phyloP scores from a whole-genome alignment of 2,797 vertebrate genomes.

The Tachyglossus aculeatus region DNA sequence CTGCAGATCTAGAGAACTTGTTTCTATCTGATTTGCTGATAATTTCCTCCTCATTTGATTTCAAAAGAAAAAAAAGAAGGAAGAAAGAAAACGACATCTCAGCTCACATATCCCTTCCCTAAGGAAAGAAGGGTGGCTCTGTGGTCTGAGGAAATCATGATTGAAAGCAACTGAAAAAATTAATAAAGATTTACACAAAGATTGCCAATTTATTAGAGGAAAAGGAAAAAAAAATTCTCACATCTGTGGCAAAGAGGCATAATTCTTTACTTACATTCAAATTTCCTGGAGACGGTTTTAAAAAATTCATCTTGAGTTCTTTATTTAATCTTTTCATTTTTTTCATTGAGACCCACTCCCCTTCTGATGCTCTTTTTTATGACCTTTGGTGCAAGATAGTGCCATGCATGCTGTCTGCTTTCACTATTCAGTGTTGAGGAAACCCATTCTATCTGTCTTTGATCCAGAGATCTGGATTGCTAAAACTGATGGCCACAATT shows the following conservation, averaged over 20 bases:
- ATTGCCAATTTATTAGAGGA: constrained; percentile 30
- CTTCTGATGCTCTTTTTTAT: constrained; percentile 65
- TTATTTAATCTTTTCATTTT: constrained; percentile 47
- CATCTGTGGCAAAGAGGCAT: constrained; percentile 31
- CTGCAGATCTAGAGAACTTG: constrained; percentile 70
- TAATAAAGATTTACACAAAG: constrained; percentile 42
- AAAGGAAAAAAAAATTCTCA: constrained; percentile 37
- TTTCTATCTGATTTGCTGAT: constrained; percentile 74
- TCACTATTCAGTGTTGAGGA: constrained; percentile 66
- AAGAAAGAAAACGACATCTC: constrained; percentile 32
- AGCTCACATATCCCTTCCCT: constrained; percentile 39
- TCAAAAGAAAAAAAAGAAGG: neutral
- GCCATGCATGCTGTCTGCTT: constrained; percentile 71
- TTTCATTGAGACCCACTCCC: constrained; percentile 37
- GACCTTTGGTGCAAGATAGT: constrained; percentile 72
- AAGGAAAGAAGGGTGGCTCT: constrained; percentile 48
- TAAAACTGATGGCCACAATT: constrained; percentile 80
- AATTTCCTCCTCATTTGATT: constrained; percentile 70
- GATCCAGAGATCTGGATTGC: constrained; percentile 76
- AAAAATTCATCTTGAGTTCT: constrained; percentile 17
- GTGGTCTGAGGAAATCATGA: constrained; percentile 24
- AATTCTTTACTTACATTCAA: constrained; percentile 15
- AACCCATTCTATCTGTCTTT: constrained; percentile 78
- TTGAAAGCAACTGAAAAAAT: constrained; percentile 57
- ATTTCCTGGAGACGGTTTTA: constrained; percentile 45